Evolutionary conservation across 2,113 vertebrate species (phyloP), one percentile per base, ranked within the genome.

Genomic region (Chaetodon auriga): DNA sequence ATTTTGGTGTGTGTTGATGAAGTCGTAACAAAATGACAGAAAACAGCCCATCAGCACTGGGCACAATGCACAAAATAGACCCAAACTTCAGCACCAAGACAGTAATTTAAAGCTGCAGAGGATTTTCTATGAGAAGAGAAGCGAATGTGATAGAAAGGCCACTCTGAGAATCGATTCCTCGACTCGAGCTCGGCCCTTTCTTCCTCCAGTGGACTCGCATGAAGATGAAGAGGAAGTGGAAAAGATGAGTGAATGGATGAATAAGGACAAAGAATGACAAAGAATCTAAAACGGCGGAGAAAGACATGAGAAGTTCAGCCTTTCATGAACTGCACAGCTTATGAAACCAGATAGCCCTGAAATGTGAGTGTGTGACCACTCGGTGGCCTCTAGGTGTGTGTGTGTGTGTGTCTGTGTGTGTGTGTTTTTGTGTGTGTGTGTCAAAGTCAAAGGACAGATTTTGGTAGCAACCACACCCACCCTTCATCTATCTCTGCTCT

Each of bases 331-430:
- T 76, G 81, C 88, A 58, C 80, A 74, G 89, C 88, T 91, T 90
- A 90, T 91, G 92, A 93, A 92, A 94, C 78, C 46, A 25, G 90
- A 93, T 89, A 89, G 82, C 78, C 35, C 90, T 94, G 93, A 93
- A 94, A 92, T 91, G 82, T 89, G 92, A 92, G 91, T 92, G 87
- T 89, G 88, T 81, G 87, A 89, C 86, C 87, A 85, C 66, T 80
- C 85, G 49, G 70, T 91, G 89, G 81, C 91, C 89, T 89, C 80
- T 82, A 92, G 85, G 88, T 88, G 87, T 89, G 81, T 81, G 83
- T 74, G 80, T 84, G 45, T 78, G 62, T 23, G n/a, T 86, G n/a
- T n/a, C n/a, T n/a, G n/a, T n/a, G 88, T 88, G 87, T 89, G 81
- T 81, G 83, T 74, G 80, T 84, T n/a, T n/a, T n/a, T n/a, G n/a